Evolutionary conservation across 2,797 vertebrate species (phyloP), one percentile per base, ranked within the genome.

Genomic region (Sebastes minor): DNA sequence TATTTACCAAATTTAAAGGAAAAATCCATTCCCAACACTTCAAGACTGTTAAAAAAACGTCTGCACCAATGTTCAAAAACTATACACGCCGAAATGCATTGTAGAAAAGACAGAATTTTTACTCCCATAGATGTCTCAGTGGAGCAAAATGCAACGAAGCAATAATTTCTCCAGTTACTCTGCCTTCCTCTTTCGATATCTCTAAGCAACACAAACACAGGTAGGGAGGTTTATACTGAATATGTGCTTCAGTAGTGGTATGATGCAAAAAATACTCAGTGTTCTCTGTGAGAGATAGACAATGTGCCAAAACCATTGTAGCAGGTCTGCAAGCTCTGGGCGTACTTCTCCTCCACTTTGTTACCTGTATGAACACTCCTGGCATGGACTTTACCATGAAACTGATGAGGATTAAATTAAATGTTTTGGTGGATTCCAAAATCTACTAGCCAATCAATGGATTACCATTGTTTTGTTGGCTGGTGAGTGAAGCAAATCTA

Each of bases 11-110:
- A 66, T 85, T 74, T 67, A 77, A 87, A 90, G 66, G 63, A 87
- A 88, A 93, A 87, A 91, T 86, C 75, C 80, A 85, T 57, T 38
- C 27, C 22, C 63, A 65, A 79, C 18, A 80, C 11, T 63, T 74
- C 2, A 22, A 23, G 23, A 53, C n/a, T 27, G 9, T 10, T 71
- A 28, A 13, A 60, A 70, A 62, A 35, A 35, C 10, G 65, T 64
- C 3, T 55, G 10, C n/a, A 61, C 5, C 5, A 13, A 23, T 32
- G 3, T 25, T 70, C 7, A 33, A n/a, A 60, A 64, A 27, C 2
- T 20, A 35, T 42, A 67, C 1, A 28, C 13, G 13, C 18, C 28
- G 20, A 32, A 57, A 71, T 49, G 22, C 3, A 20, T 52, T 23
- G 4, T 4, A 13, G 1, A 64, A 68, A 2, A 74, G 6, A 49